Evolutionary conservation across 2,113 vertebrate genomes (phyloP).

Genomic region (Heptranchias perlo): DNA sequence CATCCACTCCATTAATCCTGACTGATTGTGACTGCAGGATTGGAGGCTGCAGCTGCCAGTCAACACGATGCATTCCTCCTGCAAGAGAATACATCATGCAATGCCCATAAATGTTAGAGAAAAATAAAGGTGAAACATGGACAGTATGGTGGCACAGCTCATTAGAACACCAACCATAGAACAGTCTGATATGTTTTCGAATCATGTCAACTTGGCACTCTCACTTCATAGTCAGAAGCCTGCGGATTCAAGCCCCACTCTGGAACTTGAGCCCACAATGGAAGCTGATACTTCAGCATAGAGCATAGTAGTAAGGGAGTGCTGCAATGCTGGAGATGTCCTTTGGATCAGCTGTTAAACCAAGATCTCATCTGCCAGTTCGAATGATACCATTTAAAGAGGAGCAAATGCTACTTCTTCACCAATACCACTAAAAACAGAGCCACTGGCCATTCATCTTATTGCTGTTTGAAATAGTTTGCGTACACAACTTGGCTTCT

Average conservation of each 20-base stretch:
- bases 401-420: no score
- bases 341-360: background rate
- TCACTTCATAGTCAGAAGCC: background rate
- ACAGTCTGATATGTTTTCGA: background rate
- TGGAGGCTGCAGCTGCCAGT: background rate
- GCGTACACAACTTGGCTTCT: background rate
- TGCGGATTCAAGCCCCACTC: no score
- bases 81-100: background rate
- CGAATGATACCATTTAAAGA: background rate
- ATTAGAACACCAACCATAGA: background rate
- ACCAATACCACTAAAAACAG: background rate
- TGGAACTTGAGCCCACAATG: no score
- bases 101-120: background rate
- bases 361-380: background rate
- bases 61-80: background rate
- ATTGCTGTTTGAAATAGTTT: background rate
- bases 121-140: background rate
- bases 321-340: background rate
- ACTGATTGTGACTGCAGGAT: background rate
- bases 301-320: background rate
- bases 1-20: background rate
- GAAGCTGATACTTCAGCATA: background rate
- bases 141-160: background rate
- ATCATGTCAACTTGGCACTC: background rate
- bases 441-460: background rate